These are phyloP conservation scores for Tetragonisca angustula DNA, from an alignment of 2,888 invertebrate species.

Conservation along the genomic window DNA sequence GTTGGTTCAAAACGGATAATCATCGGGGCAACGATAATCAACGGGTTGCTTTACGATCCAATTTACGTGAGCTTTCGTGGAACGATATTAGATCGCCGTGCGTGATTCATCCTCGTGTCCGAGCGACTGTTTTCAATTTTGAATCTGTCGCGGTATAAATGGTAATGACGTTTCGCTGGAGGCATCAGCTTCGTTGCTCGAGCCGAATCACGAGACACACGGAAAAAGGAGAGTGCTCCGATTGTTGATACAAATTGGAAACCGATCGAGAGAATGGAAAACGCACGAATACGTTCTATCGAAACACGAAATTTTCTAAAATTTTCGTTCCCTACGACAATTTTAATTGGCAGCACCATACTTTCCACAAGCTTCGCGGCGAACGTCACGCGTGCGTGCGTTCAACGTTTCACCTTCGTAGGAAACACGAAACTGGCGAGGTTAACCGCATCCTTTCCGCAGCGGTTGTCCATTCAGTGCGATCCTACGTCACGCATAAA, in stretches of 20 bases:
- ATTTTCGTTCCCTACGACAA: not conserved
- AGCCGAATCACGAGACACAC: not conserved
- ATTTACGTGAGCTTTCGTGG: slow-evolving; percentile 1
- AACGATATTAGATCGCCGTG: not conserved
- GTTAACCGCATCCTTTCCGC: slow-evolving; percentile 76
- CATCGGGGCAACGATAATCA: not conserved
- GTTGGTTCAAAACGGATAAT: not conserved
- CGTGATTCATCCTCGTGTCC: not conserved
- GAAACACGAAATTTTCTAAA: too few relatives aligned
- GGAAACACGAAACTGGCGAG: slow-evolving; percentile 75
- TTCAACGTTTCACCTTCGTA: slow-evolving; percentile 57
- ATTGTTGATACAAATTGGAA: not conserved
- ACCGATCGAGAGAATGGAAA: not conserved
- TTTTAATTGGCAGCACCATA: not conserved
- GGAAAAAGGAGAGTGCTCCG: too few relatives aligned
- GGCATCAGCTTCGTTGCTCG: not conserved
- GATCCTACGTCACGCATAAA: slow-evolving; percentile 66
- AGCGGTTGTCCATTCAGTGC: slow-evolving; percentile 64
- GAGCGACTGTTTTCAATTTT: slow-evolving; percentile 15
- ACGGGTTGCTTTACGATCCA: not conserved
- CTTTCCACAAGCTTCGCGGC: not conserved
- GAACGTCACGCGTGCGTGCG: slow-evolving; percentile 1
- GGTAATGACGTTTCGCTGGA: not conserved
- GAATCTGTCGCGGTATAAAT: slow-evolving; percentile 10
- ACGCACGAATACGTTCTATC: not conserved